Conservation (phyloP, 2,888 invertebrate species). For the Rotaria sp. region DNA sequence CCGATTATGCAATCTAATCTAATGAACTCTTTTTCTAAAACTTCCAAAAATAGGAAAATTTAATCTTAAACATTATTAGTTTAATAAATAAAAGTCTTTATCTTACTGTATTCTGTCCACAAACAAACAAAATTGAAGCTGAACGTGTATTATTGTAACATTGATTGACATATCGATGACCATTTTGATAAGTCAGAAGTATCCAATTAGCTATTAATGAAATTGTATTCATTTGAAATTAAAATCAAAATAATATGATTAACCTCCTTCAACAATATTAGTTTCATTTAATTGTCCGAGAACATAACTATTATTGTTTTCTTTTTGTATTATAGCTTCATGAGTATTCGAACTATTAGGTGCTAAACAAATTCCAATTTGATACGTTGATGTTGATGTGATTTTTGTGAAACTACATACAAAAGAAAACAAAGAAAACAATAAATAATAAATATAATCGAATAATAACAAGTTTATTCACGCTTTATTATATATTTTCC, state of each 20-base stretch:
- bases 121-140: slow-evolving; percentile 46
- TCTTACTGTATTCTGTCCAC: slow-evolving; percentile 42
- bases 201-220: slow-evolving; percentile 46
- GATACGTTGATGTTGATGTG: not conserved
- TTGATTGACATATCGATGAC: slow-evolving; percentile 43
- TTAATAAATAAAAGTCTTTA: slow-evolving; percentile 27
- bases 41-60: too few relatives aligned
- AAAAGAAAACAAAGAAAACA: not conserved
- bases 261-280: not conserved
- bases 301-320: not conserved
- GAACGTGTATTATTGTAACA: slow-evolving; percentile 43
- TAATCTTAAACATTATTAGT: too few relatives aligned
- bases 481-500: not conserved
- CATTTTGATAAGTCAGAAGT: slow-evolving; percentile 45
- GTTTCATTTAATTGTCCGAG: not conserved
- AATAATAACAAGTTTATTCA: not conserved
- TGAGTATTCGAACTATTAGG: not conserved
- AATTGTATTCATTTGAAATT: not conserved
- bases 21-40: too few relatives aligned
- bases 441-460: not conserved
- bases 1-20: not conserved
- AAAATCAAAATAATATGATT: not conserved
- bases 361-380: not conserved
- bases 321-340: slow-evolving; percentile 1
- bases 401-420: not conserved